Evolutionary conservation across 2,113 vertebrate genomes (phyloP).

Genomic region (Pavo muticus): DNA sequence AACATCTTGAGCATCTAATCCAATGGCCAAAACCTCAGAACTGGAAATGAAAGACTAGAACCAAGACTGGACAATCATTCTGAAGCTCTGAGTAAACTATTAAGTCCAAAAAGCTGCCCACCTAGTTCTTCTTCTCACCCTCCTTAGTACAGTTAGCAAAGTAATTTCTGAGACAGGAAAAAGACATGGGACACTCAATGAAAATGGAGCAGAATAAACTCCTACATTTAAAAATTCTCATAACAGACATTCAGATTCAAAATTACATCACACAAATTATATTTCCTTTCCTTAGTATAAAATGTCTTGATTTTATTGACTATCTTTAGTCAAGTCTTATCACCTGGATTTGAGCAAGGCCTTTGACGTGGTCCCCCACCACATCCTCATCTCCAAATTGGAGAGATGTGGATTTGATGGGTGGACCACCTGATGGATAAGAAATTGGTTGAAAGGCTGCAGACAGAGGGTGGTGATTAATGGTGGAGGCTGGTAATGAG

Average conservation of each 20-base stretch:
- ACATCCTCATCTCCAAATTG: no score
- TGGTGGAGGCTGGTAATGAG: no score
- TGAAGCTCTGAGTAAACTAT: neutral
- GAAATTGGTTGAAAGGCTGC: no score
- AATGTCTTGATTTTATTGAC: neutral
- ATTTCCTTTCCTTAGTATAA: neutral
- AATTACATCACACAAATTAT: neutral
- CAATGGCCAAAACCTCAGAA: neutral
- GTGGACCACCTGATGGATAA: no score
- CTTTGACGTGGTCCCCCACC: no score
- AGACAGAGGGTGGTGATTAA: no score
- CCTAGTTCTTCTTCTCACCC: neutral
- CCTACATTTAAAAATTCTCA: neutral
- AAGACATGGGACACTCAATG: neutral
- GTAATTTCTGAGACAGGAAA: neutral
- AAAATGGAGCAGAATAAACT: neutral
- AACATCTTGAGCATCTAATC: neutral
- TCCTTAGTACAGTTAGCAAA: neutral
- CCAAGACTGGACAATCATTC: neutral
- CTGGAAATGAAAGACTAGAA: neutral
- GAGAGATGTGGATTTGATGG: no score
- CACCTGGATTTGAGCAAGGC: no score
- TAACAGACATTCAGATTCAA: neutral
- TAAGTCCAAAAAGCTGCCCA: neutral
- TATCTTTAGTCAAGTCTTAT: neutral